A percentile compares a stretch with the other conserved stretches of the same genome.
These are phyloP conservation scores for Sylvietta virens DNA, from an alignment of 2,113 vertebrate genomes.

Conservation along the genomic window DNA sequence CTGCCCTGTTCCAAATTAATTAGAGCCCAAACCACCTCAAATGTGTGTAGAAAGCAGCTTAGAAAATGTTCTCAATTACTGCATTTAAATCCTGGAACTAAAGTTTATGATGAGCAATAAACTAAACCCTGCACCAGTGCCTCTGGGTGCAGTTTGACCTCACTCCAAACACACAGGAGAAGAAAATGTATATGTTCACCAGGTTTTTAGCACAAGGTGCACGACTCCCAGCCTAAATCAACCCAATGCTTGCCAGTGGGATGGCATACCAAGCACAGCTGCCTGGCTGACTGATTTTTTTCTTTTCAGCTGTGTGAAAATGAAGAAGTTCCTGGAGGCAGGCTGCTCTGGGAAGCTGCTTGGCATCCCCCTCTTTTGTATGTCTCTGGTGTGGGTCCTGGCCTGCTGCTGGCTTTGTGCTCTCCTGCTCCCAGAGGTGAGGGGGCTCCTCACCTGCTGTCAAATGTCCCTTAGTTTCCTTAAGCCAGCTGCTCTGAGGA, in stretches of 20 bases:
- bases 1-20: conserved; percentile 43
- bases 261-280: background rate
- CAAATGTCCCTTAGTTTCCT: background rate
- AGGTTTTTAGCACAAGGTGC: background rate
- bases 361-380: background rate
- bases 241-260: background rate
- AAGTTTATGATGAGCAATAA: background rate
- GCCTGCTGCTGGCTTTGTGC: background rate
- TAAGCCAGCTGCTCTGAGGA: background rate
- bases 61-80: background rate
- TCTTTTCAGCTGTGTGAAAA: background rate
- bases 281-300: background rate
- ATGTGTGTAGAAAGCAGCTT: background rate
- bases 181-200: background rate
- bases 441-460: background rate
- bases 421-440: background rate
- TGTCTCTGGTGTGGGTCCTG: background rate
- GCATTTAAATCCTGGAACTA: background rate
- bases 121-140: background rate
- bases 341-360: background rate
- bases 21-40: conserved; percentile 3
- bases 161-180: background rate
- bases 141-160: background rate
- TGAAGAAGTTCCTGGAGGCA: background rate
- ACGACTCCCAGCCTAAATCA: background rate